A percentile compares a stretch with the other conserved stretches of the same genome.
These are phyloP conservation scores for Clarias laeviceps DNA, from an alignment of 2,797 vertebrate genomes.

Conservation along the genomic window DNA sequence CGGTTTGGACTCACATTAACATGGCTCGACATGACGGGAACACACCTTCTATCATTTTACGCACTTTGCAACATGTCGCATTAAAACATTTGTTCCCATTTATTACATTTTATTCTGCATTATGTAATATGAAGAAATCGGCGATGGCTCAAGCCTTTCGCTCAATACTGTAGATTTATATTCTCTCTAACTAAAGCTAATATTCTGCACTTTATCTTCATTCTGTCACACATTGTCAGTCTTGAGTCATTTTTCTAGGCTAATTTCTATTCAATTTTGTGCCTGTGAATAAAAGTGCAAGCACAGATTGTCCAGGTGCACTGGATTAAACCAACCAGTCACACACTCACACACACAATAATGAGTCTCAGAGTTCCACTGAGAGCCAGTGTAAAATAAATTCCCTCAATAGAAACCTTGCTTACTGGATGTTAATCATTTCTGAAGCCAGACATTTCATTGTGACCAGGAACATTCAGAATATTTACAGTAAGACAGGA, in stretches of 20 bases:
- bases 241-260: not conserved
- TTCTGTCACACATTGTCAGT: not conserved
- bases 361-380: not conserved
- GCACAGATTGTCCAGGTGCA: not conserved
- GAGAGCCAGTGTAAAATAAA: slow-evolving; percentile 13
- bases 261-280: not conserved
- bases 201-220: slow-evolving; percentile 7
- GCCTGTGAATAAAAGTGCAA: slow-evolving; percentile 35
- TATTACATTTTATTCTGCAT: too few species aligned
- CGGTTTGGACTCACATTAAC: too few species aligned
- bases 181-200: not conserved
- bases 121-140: too few species aligned
- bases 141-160: too few species aligned
- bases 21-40: too few species aligned
- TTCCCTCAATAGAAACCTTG: slow-evolving; percentile 2
- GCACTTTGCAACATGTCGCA: too few species aligned
- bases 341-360: not conserved
- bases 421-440: not conserved
- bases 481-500: not conserved
- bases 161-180: not conserved
- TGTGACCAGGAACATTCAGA: not conserved
- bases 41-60: too few species aligned
- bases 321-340: not conserved
- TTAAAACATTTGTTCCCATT: too few species aligned
- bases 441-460: not conserved